Percentiles rank a stretch among this genome's conserved stretches.
Evolutionary conservation across 1,140 invertebrate species (phyloP).

Genomic region (Grapholita molesta): DNA sequence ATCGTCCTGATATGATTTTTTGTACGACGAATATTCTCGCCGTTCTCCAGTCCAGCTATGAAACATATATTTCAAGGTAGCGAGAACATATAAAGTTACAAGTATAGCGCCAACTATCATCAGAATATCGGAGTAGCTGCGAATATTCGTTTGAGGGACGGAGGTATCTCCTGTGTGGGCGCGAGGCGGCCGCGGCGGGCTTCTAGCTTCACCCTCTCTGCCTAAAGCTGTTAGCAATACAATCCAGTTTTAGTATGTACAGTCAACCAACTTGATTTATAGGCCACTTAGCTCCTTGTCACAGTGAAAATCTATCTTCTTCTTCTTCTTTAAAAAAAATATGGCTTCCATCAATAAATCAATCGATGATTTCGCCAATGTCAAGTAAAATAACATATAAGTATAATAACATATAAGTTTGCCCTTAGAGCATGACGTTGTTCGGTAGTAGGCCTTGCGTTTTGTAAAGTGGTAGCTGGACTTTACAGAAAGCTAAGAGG

Average conservation of each 20-base stretch:
- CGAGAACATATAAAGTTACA: not conserved
- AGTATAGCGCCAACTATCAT: not conserved
- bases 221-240: not conserved
- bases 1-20: not conserved
- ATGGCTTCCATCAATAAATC: too few species aligned
- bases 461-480: too few species aligned
- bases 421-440: too few species aligned
- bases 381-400: too few species aligned
- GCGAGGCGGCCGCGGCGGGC: not conserved
- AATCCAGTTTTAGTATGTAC: not conserved
- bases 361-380: too few species aligned
- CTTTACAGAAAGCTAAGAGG: too few species aligned
- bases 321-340: too few species aligned
- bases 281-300: too few species aligned
- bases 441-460: too few species aligned
- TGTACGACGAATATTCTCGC: not conserved
- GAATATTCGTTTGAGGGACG: not conserved
- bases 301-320: too few species aligned
- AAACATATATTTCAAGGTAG: not conserved
- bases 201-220: not conserved
- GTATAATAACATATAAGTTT: too few species aligned
- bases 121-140: not conserved
- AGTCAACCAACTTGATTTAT: too few species aligned
- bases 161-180: not conserved
- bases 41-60: not conserved